Evolutionary conservation across 1,140 invertebrate genomes (phyloP).

Genomic region (Piezodorus guildinii): DNA sequence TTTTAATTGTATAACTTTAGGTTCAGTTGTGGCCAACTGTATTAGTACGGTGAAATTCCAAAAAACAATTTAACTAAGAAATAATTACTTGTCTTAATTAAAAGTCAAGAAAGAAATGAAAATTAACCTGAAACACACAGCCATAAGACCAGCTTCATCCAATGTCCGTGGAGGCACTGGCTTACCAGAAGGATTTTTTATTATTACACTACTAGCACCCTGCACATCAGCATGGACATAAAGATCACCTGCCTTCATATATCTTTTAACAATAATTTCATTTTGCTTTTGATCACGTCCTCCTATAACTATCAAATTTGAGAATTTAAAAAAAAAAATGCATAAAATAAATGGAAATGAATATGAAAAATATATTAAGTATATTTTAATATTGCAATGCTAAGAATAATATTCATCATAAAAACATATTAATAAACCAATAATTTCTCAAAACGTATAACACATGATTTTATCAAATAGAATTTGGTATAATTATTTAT

Average conservation of each 20-base stretch:
- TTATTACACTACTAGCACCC: conserved; percentile 86
- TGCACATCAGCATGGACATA: conserved; percentile 91
- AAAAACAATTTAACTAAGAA: no score
- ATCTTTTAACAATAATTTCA: conserved; percentile 91
- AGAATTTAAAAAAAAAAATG: background rate
- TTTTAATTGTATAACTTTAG: no score
- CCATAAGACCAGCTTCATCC: conserved; percentile 93
- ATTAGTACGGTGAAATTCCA: no score
- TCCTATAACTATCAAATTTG: conserved; percentile 59
- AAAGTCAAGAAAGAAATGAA: background rate
- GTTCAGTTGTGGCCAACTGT: no score
- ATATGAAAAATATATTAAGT: background rate
- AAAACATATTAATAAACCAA: conserved; percentile 1
- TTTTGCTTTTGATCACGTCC: conserved; percentile 97
- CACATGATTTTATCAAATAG: no score
- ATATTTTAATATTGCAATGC: no score
- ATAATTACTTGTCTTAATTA: no score
- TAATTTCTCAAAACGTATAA: background rate
- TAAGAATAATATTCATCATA: background rate
- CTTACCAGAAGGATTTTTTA: conserved; percentile 71
- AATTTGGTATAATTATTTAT: no score
- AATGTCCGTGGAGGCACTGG: conserved; percentile 85
- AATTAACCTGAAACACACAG: conserved; percentile 80
- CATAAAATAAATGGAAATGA: background rate
- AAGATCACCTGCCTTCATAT: conserved; percentile 71